phyloP scores from a whole-genome alignment of 2,797 vertebrate species.

The Spinus pinus region DNA sequence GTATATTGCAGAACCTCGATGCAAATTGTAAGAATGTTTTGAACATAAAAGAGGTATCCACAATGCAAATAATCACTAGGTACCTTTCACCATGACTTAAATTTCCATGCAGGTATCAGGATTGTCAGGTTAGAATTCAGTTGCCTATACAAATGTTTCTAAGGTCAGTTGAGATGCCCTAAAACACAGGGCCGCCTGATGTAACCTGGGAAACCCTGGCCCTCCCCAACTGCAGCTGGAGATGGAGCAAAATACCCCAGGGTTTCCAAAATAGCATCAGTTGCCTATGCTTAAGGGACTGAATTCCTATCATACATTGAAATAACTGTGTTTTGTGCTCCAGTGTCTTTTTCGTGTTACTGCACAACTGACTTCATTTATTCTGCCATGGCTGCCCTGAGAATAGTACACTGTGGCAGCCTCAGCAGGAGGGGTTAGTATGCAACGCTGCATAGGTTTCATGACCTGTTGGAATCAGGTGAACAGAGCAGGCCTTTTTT shows the following conservation, averaged over 20 bases:
- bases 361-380: not conserved
- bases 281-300: not conserved
- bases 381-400: not conserved
- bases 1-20: not conserved
- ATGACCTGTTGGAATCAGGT: not conserved
- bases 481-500: not conserved
- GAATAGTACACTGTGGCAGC: not conserved
- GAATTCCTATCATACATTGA: rapidly evolving
- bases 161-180: not conserved
- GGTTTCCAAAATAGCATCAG: not conserved
- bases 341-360: not conserved
- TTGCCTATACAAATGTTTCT: not conserved
- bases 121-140: not conserved
- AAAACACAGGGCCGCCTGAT: not conserved
- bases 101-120: not conserved
- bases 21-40: not conserved
- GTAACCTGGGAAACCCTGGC: not conserved
- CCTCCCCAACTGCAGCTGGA: not conserved
- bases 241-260: not conserved
- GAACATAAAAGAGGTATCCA: not conserved
- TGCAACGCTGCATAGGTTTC: not conserved
- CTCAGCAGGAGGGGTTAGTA: not conserved
- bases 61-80: not conserved
- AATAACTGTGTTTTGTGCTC: not conserved
- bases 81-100: not conserved